Evolutionary conservation across 2,888 invertebrate species (phyloP), one percentile per base, ranked within the genome.

Genomic region (Dichetophora obliterata): DNA sequence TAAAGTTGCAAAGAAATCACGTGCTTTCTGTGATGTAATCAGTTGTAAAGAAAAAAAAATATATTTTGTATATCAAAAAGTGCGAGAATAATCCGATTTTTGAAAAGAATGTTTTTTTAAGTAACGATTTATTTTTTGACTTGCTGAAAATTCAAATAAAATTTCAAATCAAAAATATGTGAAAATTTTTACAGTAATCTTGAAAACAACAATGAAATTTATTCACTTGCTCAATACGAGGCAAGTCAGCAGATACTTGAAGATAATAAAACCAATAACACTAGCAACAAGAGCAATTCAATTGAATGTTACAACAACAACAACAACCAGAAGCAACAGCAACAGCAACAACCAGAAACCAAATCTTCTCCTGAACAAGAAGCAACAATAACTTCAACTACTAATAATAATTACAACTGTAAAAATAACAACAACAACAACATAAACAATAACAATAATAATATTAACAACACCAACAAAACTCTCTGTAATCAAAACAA

Each of bases 141-240:
- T 66, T 61, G 52, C 19, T 11, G 24, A 61, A 69, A 69, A 75
- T 68, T 16, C 9, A 52, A 69, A 77, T 65, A 59, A 75, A 71
- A 76, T 79, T 77, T 72, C 57, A 59, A 73, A 57, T 65, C 50
- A 34, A 75, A 77, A 77, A 71, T 61, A 75, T 19, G 76, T 78
- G 79, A 81, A 83, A 82, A 83, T 84, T 84, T 82, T 88, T 89
- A 79, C 88, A 90, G 90, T 88, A 87, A 89, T 84, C 87, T 90
- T 87, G 90, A 90, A 84, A 89, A 89, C 84, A 86, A 88, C 85
- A 83, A 89, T 89, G 90, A 89, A 86, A 89, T 90, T 83, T 90
- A 89, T 85, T 89, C 89, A 82, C 86, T 87, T 85, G 88, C 86
- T 82, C 90, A 90, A 87, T 87, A 87, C 86, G 89, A 89, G 85